Evolutionary conservation across 2,797 vertebrate species (phyloP).

Genomic region (Gorsachius magnificus): DNA sequence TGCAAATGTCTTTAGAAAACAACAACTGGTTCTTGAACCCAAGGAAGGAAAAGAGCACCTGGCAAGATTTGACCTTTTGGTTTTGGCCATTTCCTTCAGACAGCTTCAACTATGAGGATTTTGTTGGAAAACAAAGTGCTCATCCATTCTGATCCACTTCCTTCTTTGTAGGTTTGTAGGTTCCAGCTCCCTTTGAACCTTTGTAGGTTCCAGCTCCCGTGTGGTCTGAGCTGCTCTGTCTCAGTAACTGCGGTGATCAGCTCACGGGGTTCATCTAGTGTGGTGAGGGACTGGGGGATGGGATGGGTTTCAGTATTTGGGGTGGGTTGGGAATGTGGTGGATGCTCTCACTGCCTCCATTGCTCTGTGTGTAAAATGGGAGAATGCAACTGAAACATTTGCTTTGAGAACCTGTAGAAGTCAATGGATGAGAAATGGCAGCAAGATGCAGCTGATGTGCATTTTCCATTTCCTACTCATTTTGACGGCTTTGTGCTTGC

Average conservation of each 20-base stretch:
- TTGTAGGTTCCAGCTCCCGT: background rate
- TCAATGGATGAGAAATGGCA: background rate
- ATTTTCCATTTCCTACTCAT: background rate
- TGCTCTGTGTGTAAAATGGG: background rate
- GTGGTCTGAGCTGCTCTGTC: background rate
- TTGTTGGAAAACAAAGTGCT: background rate
- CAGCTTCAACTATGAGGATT: background rate
- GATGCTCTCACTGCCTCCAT: background rate
- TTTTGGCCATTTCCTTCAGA: background rate
- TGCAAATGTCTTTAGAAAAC: constrained; percentile 26
- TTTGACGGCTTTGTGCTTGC: background rate
- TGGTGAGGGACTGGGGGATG: background rate
- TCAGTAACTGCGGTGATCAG: background rate
- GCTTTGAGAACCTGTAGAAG: background rate
- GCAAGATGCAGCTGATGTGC: background rate
- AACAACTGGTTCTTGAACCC: background rate
- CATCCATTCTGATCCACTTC: background rate
- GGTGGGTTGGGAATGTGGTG: background rate
- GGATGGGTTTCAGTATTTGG: background rate
- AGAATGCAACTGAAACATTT: background rate
- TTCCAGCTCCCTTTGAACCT: background rate
- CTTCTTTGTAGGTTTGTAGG: background rate
- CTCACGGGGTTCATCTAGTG: background rate
- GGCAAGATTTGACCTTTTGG: constrained; percentile 21
- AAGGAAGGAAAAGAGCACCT: constrained; percentile 38